Evolutionary conservation across 2,113 vertebrate genomes (phyloP), one percentile per base, ranked within the genome.

Genomic region (Cacatua alba): DNA sequence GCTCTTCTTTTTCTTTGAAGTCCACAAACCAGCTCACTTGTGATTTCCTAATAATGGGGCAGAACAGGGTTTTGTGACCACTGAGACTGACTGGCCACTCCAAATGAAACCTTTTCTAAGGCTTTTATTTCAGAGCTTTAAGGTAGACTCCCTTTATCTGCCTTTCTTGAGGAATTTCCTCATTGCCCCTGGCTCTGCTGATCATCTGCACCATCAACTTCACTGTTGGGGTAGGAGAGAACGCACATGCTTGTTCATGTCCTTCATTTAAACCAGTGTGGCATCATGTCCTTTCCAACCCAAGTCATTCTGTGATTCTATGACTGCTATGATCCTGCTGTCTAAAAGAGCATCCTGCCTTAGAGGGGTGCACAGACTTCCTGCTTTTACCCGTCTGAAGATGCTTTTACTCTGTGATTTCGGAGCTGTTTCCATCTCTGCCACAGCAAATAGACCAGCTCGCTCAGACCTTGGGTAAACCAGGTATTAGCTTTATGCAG

Each of bases 341-440:
- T 28, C 63, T 59, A 51, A 95, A 96, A 74, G 17, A 41, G 41
- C 57, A 53, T 84, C 86, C 80, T 96, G 77, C 21, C 5, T 72
- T 74, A 63, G 23, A 82, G 84, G 63, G 71, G 23, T 90, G 90
- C 81, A 17, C 59, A 67, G 37, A 9, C 91, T 97, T 96, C 90
- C 94, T 96, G 69, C 48, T 96, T 95, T 93, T 76, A 86, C 68
- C 82, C 26, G 3, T 1, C 25, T 89, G 91, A 86, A 89, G 81
- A 84, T 91, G 39, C 70, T 96, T 94, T 77, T 4, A 2, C 82
- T 75, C 23, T 64, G 90, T 62, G 55, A 63, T 86, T 76, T 24
- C 35, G 5, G 49, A 81, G 64, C 72, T 6, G 0, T 94, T 96
- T 86, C 72, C 77, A 62, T 78, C 85, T 85, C 55, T 82, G 29